Conservation (phyloP, 2,113 vertebrate species). For the Pelecanus crispus region DNA sequence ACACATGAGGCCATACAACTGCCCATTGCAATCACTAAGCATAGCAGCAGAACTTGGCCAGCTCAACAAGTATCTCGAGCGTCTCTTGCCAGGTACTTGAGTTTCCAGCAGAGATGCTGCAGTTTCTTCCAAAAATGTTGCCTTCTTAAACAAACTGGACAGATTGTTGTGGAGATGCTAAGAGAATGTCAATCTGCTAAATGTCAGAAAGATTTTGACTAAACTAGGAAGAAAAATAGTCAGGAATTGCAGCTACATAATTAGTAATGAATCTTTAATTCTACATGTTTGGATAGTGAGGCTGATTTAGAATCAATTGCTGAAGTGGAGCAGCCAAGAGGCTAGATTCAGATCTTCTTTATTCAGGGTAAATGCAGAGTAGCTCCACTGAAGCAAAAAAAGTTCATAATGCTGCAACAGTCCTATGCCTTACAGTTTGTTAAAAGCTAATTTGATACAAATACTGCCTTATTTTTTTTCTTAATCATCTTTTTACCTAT, state of each 20-base stretch:
- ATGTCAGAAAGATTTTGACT: conserved; percentile 47
- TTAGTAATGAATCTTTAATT: conserved; percentile 31
- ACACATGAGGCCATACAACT: neutral
- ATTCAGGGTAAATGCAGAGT: neutral
- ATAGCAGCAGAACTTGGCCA: conserved; percentile 25
- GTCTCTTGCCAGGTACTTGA: conserved; percentile 43
- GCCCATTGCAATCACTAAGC: neutral
- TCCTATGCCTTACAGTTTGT: neutral
- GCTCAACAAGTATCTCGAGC: neutral
- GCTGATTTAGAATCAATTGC: conserved; percentile 29
- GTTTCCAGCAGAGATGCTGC: conserved; percentile 46
- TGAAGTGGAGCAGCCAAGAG: neutral
- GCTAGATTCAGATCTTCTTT: neutral
- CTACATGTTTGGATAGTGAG: conserved; percentile 13
- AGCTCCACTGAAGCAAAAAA: neutral
- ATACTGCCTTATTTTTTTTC: neutral
- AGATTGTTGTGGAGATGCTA: conserved; percentile 47
- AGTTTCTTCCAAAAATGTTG: conserved; percentile 49
- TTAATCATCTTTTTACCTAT: neutral
- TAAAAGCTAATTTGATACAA: neutral
- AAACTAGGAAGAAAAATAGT: conserved; percentile 53
- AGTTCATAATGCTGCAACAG: neutral
- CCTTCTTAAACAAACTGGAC: conserved; percentile 47
- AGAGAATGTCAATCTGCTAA: conserved; percentile 58
- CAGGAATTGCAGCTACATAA: conserved; percentile 7